These are phyloP conservation scores for Hylia prasina DNA, from an alignment of 2,113 vertebrate species.

Conservation along the genomic window DNA sequence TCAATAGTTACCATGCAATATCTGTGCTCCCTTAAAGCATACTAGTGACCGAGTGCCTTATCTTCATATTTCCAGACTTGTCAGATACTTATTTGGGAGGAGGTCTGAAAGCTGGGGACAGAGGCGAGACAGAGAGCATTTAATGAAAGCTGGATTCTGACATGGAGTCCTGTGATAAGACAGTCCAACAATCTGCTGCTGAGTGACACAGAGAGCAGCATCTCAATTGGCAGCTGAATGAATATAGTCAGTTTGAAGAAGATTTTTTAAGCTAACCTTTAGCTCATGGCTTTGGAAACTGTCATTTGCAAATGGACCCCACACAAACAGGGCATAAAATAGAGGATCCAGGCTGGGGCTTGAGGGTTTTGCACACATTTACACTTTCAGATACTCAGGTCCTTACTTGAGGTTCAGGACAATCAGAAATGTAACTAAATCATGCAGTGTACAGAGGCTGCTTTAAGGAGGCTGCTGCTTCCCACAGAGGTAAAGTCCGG, in stretches of 20 bases:
- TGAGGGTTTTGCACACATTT: neutral
- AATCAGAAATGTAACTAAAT: neutral
- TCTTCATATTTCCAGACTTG: neutral
- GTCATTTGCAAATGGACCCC: neutral
- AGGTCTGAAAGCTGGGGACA: neutral
- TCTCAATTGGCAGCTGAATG: neutral
- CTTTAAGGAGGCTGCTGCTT: conserved; percentile 11
- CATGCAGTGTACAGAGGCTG: neutral
- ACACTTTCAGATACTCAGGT: neutral
- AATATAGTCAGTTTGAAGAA: neutral
- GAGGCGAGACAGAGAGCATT: neutral
- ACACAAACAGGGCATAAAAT: neutral
- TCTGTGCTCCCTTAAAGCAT: conserved; percentile 4
- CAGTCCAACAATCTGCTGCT: neutral
- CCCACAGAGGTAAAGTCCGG: neutral
- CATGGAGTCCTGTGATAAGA: neutral
- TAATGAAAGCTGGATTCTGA: neutral
- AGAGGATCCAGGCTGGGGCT: neutral
- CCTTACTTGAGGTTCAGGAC: neutral
- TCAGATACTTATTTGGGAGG: neutral
- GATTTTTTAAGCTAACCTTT: neutral
- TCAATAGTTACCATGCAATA: conserved; percentile 24
- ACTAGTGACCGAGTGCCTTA: neutral
- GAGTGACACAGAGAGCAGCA: neutral
- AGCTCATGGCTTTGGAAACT: neutral